Base-by-base conservation (phyloP, 2,113 vertebrate species). In the Mixornis gularis region DNA sequence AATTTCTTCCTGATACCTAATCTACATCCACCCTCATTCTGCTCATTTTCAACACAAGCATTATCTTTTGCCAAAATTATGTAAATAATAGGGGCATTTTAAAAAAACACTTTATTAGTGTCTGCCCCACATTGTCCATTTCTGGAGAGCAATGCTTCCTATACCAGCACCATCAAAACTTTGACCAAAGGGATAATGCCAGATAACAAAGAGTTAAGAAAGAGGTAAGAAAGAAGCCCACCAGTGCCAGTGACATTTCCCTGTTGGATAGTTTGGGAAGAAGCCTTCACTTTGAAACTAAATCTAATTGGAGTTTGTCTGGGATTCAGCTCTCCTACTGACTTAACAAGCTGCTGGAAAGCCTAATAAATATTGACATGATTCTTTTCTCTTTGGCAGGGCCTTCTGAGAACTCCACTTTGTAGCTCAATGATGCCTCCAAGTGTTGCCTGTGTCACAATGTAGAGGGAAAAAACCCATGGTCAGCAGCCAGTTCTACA, bases 321-420 rank as follows among this genome's bases (percentile, higher is more conserved):
- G 79, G 80, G 89, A 95, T 95, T 96, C 89, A 91, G 59, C 68
- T 93, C 80, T 80, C 73, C 87, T 93, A 78, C 60, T 65, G 85
- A 89, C 82, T 94, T 95, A 95, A 90, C 73, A 72, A 93, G 85
- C 55, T 92, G 60, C 72, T 91, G 49, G 66, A 41, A 90, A 70
- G 53, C 43, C 76, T 95, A 93, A 96, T 89, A 94, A 96, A 94
- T 96, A 94, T 87, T 95, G 93, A 94, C 85, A 56, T 53, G 53
- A 70, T 93, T 34, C 29, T 52, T 79, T 70, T 89, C 51, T 53
- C 65, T 89, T 87, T 65, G 53, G 49, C 64, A 82, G 43, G 40
- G 34, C 30, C 71, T 58, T 69, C 36, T 49, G 44, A 90, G 60
- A 73, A 17, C 26, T 79, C 32, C 17, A n/a, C 32, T 78, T 30